Evolutionary conservation across 2,797 vertebrate species (phyloP).

Genomic region (Cygnus olor): DNA sequence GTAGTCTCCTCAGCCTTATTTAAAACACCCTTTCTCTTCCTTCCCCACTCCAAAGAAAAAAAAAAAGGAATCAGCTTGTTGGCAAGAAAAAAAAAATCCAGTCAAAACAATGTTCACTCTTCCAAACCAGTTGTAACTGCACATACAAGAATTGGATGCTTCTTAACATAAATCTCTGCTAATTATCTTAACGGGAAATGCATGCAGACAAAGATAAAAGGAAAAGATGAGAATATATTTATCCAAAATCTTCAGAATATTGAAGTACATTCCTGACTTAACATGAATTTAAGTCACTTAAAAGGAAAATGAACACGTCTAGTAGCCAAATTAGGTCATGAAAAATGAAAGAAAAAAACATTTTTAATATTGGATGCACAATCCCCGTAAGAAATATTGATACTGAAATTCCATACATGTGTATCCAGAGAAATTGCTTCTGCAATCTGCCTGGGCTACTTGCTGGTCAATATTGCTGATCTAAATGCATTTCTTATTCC

Average conservation of each 20-base stretch:
- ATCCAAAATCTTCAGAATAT: background rate
- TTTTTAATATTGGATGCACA: background rate
- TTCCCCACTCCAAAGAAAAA: background rate
- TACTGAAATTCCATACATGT: background rate
- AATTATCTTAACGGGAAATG: slow-evolving; percentile 28
- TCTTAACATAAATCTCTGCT: background rate
- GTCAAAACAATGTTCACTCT: slow-evolving; percentile 2
- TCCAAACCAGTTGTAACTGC: background rate
- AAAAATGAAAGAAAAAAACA: background rate
- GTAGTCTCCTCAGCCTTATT: background rate
- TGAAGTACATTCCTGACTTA: background rate
- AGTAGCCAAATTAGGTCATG: background rate
- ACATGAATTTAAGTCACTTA: background rate
- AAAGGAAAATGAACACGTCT: background rate
- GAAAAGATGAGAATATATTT: background rate
- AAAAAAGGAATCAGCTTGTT: background rate
- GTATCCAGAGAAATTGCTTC: background rate
- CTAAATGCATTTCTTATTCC: background rate
- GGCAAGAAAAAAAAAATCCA: background rate
- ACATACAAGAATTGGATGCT: background rate
- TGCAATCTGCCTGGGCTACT: background rate
- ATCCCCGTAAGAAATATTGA: background rate
- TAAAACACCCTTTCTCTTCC: background rate
- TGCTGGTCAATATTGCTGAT: background rate
- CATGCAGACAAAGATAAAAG: background rate